Base-by-base conservation (phyloP, 2,797 vertebrate species). In the Mus caroli region DNA sequence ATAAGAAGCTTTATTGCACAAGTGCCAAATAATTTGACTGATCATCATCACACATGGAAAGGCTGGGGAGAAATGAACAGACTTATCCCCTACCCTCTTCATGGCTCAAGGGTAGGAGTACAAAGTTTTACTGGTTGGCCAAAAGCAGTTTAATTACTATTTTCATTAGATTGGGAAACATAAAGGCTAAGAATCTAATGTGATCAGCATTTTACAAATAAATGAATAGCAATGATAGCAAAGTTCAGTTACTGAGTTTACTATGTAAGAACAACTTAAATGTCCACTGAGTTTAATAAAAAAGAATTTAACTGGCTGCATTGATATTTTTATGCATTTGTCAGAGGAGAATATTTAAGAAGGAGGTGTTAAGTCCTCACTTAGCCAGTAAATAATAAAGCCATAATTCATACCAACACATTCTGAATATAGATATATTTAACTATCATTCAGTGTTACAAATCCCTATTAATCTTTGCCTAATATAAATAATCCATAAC, bases 371-470 rank as follows among this genome's bases (percentile, higher is more conserved):
- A 58, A 62, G 37, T 73, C 56, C 3, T 82, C 40, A 90, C 56
- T 80, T 86, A 95, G 31, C 6, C 13, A 71, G 3, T 31, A 60
- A 88, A 50, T 40, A 40, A 88, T n/a, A 94, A 37, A 96, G 2
- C 9, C 10, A 86, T 67, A 96, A 90, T 78, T 93, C 54, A 60
- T 75, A 89, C 28, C 31, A 10, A 77, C 37, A 60, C 14, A 88
- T 67, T 92, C 64, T 94, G 37, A 14, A 3, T n/a, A 11, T 69
- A 40, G 75, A 69, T 10, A 50, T 2, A 43, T 56, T 89, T 43
- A 54, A 58, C 37, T 52, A 4, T 37, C 31, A 92, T 8, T 89
- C 26, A 7, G 6, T 19, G 46, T 69, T 40, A 10, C 1, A 87
- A 92, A 90, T 1, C 2, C 20, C 28, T 86, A 52, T 78, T 89